Percentiles rank a stretch among this genome's conserved stretches.
Conservation (phyloP, 2,113 vertebrate genomes). For the Austrofundulus limnaeus region DNA sequence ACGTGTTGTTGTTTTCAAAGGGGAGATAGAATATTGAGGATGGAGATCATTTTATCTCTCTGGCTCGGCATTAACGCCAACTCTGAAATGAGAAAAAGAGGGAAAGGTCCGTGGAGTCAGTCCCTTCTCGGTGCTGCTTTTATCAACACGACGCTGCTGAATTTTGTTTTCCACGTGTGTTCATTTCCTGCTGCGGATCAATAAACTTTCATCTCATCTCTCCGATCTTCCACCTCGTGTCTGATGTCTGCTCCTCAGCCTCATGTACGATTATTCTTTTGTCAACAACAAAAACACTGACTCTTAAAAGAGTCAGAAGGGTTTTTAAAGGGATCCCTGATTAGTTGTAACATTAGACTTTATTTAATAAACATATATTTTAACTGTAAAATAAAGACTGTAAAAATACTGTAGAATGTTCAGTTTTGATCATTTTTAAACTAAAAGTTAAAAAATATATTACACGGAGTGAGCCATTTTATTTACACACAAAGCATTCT, state of each 20-base stretch:
- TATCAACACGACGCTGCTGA: conserved; percentile 2
- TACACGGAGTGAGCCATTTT: too few species aligned
- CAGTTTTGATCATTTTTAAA: too few species aligned
- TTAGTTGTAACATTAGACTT: too few species aligned
- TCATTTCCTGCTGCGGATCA: conserved; percentile 70
- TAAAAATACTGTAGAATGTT: too few species aligned
- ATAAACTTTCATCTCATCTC: conserved; percentile 59
- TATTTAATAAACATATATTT: too few species aligned
- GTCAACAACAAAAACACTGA: conserved; percentile 18
- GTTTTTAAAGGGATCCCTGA: too few species aligned
- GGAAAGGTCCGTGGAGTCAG: conserved; percentile 9
- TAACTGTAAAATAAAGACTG: too few species aligned
- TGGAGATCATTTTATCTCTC: conserved; percentile 10
- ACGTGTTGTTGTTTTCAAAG: conserved; percentile 10
- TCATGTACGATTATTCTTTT: conserved; percentile 35
- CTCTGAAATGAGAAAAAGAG: conserved; percentile 26
- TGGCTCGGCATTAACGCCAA: conserved; percentile 9
- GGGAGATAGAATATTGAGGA: neutral
- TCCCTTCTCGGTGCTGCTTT: neutral
- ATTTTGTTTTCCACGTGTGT: conserved; percentile 23
- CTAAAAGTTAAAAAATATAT: too few species aligned
- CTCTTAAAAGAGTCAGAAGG: too few species aligned
- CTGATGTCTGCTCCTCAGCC: conserved; percentile 43
- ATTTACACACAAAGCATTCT: too few species aligned
- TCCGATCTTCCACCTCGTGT: conserved; percentile 39